A percentile compares a stretch with the other conserved stretches of the same genome.
phyloP scores from a whole-genome alignment of 1,140 invertebrate genomes.

The Heliconius eleuchia region DNA sequence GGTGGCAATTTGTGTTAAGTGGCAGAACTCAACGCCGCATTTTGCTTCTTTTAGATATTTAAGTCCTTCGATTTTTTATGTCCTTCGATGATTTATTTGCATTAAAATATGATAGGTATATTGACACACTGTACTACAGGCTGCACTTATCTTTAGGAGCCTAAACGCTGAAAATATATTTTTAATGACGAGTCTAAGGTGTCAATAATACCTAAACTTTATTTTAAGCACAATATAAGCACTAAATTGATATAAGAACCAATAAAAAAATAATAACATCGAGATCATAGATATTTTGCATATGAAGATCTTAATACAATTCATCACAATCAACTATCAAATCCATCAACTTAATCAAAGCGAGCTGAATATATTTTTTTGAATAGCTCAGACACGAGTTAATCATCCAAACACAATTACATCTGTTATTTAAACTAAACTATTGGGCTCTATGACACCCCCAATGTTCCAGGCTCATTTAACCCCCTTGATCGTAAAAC shows the following conservation, averaged over 20 bases:
- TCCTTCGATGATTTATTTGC: no score
- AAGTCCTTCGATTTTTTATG: no score
- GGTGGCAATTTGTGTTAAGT: no score
- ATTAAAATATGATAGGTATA: no score
- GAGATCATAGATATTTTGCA: background rate
- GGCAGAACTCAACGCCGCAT: no score
- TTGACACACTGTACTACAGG: background rate
- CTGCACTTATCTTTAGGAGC: no score
- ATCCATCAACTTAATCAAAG: background rate
- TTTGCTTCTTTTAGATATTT: no score
- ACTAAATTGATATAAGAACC: background rate
- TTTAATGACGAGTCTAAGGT: background rate
- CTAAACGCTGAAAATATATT: background rate
- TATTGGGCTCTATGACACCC: conserved; percentile 54
- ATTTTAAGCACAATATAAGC: no score
- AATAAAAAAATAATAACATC: background rate
- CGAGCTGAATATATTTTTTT: background rate
- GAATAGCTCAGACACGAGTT: conserved; percentile 38
- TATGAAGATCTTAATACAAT: background rate
- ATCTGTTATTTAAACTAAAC: conserved; percentile 74
- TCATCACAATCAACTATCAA: background rate
- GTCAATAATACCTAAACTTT: no score
- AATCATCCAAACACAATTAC: conserved; percentile 75
- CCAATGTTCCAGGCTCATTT: conserved; percentile 55
- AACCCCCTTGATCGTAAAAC: conserved; percentile 59